Evolutionary conservation across 2,113 vertebrate genomes (phyloP).

Genomic region (Mesembrinibis cayennensis): DNA sequence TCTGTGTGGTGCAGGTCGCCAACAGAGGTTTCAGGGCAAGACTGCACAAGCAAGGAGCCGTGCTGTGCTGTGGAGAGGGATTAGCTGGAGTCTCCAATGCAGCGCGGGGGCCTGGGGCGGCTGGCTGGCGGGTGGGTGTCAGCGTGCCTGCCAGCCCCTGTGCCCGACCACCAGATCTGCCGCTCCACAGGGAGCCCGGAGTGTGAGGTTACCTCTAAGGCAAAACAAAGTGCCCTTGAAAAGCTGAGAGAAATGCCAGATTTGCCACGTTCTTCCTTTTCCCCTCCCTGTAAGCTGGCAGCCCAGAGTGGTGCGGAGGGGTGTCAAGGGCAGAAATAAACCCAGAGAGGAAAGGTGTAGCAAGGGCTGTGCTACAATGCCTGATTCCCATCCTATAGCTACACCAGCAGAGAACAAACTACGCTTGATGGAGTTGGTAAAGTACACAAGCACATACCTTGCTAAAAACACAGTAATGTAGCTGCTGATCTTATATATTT

Average conservation of each 20-base stretch:
- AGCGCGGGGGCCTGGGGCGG: accelerated
- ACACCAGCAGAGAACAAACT: background rate
- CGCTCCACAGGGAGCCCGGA: accelerated
- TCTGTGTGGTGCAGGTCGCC: accelerated
- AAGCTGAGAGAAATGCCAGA: background rate
- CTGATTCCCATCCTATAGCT: background rate
- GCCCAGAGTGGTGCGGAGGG: background rate
- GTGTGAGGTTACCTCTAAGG: background rate
- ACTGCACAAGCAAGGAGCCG: accelerated
- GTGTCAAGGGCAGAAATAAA: background rate
- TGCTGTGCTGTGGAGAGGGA: background rate
- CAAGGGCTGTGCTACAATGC: background rate
- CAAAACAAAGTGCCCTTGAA: background rate
- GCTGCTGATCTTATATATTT: background rate
- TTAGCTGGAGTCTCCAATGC: accelerated
- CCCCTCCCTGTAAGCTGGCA: background rate
- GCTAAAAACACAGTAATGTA: background rate
- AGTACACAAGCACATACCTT: background rate
- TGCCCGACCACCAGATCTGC: background rate
- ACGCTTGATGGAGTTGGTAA: background rate
- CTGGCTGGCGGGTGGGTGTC: background rate
- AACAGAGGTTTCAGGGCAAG: background rate
- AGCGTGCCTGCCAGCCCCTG: background rate
- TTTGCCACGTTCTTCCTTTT: background rate
- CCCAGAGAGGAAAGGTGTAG: background rate